Conservation (phyloP, 2,888 invertebrate genomes). For the Melanotus villosus region DNA sequence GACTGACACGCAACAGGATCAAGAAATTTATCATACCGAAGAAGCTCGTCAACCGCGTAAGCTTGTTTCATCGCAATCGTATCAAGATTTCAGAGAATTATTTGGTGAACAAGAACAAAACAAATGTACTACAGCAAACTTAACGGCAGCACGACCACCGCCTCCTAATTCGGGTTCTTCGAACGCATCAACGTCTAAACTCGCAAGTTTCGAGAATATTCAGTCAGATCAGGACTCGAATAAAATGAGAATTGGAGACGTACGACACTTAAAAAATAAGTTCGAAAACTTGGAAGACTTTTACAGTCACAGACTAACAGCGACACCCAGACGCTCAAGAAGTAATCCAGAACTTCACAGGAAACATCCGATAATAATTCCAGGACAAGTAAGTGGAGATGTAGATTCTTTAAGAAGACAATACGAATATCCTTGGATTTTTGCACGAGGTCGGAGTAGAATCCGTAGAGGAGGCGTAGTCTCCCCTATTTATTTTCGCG, state of each 20-base stretch:
- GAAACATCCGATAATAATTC: slow-evolving; percentile 69
- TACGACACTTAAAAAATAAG: slow-evolving; percentile 81
- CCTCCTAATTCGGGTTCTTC: slow-evolving; percentile 9
- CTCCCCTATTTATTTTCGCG: slow-evolving; percentile 78
- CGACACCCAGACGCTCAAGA: slow-evolving; percentile 73
- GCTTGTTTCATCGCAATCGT: slow-evolving; percentile 76
- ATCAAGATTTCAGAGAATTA: slow-evolving; percentile 84
- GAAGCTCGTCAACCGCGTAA: slow-evolving; percentile 51
- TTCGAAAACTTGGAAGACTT: slow-evolving; percentile 80
- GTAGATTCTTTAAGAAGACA: slow-evolving; percentile 75
- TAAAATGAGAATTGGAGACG: slow-evolving; percentile 76
- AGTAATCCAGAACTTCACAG: slow-evolving; percentile 85
- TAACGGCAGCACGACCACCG: slow-evolving; percentile 8
- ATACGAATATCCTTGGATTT: slow-evolving; percentile 71
- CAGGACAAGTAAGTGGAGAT: slow-evolving; percentile 69
- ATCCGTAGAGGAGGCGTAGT: slow-evolving; percentile 68
- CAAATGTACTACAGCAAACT: slow-evolving; percentile 68
- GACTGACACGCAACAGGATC: slow-evolving; percentile 56
- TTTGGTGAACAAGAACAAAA: slow-evolving; percentile 81
- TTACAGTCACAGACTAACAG: slow-evolving; percentile 58
- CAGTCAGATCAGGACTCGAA: background rate
- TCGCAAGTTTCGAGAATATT: slow-evolving; percentile 28
- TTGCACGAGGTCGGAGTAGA: slow-evolving; percentile 69
- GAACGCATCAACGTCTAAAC: background rate
- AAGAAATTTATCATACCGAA: slow-evolving; percentile 56